Base-by-base conservation (phyloP, 1,140 invertebrate species). In the Orchesella cincta region DNA sequence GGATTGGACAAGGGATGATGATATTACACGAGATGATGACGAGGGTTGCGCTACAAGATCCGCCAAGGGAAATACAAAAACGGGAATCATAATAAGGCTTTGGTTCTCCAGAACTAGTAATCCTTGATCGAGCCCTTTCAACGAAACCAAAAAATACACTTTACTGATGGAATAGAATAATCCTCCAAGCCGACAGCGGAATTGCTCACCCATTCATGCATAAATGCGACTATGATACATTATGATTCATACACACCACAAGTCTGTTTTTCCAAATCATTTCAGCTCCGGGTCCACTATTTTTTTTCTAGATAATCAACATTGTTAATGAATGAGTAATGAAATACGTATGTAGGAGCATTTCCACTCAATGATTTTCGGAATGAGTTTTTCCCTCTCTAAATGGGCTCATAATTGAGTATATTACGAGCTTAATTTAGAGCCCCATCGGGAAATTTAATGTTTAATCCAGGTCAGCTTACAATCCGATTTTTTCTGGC, bases 351-450 rank as follows among this genome's bases (percentile, higher is more conserved):
- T 57, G 8, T 26, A n/a, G n/a, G n/a, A n/a, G n/a, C n/a, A n/a
- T n/a, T n/a, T n/a, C n/a, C n/a, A n/a, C n/a, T n/a, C n/a, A n/a
- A n/a, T n/a, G 23, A 14, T 57, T 57, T 57, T 57, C 52, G 8
- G 52, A 18, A n/a, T 26, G 52, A 57, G 23, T 57, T 14, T 18
- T 8, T 46, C 39, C 39, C 5, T 46, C 39, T 18, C 5, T 46
- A 46, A 78, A 78, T 78, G 75, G 33, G 75, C 64, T 57, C 73
- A 52, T 75, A 78, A 78, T 78, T 75, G 74, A 78, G 77, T 72
- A 78, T 76, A 57, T 57, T 76, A 71, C 31, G 75, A 74, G 79
- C 78, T 75, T 78, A 77, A 57, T 52, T 77, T 75, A 78, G 26
- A 76, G 64, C 33, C 33, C 29, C n/a, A 29, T 20, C 20, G 31